A percentile compares a stretch with the other conserved stretches of the same genome.
Conservation (phyloP, 2,113 vertebrate species). For the Leptobrachium leishanense region DNA sequence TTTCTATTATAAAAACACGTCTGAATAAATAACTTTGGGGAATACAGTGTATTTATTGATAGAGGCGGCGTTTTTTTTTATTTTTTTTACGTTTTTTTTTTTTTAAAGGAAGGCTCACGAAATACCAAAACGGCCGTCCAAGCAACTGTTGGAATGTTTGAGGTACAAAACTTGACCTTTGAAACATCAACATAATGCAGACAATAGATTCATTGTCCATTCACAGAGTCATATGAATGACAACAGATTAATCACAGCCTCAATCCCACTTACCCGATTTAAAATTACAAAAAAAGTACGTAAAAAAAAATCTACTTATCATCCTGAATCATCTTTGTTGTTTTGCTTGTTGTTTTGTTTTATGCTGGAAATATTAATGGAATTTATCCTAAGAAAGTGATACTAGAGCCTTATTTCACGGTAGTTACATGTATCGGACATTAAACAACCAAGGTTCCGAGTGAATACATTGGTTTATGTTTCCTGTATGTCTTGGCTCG, state of each 20-base stretch:
- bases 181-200: slow-evolving; percentile 55
- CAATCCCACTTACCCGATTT: not conserved
- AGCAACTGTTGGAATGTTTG: slow-evolving; percentile 57
- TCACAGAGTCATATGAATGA: slow-evolving; percentile 38
- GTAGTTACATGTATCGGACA: no score
- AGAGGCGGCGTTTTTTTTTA: slow-evolving; percentile 52
- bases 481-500: no score
- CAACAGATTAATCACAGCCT: slow-evolving; percentile 17
- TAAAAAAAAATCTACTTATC: not conserved
- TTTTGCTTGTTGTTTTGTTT: no score
- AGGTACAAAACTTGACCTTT: slow-evolving; percentile 60
- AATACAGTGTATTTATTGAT: slow-evolving; percentile 60
- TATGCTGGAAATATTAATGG: no score
- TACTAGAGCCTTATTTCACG: no score
- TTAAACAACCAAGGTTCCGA: no score
- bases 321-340: no score
- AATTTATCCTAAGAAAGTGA: no score
- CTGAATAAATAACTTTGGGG: slow-evolving; percentile 47
- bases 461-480: no score
- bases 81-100: slow-evolving; percentile 25
- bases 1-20: slow-evolving; percentile 56
- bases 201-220: slow-evolving; percentile 56
- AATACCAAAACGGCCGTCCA: slow-evolving; percentile 59
- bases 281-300: not conserved
- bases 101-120: slow-evolving; percentile 53